These are phyloP conservation scores for Cichlasoma orientale DNA, from an alignment of 2,797 vertebrate species.

Conservation along the genomic window DNA sequence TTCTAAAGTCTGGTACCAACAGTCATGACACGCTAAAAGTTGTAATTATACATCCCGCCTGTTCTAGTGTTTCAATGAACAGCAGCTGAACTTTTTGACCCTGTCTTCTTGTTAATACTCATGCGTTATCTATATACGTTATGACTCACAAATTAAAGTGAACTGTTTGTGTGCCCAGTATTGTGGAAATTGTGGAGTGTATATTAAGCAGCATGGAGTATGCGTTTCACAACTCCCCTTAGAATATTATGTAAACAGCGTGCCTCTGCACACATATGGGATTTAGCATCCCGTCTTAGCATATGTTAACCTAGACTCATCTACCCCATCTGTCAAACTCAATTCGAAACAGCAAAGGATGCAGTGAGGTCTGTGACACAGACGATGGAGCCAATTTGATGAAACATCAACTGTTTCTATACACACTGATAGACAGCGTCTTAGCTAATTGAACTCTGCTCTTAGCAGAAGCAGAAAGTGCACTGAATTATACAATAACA, in stretches of 20 bases:
- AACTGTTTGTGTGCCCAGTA: slow-evolving; percentile 20
- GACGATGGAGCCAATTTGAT: background rate
- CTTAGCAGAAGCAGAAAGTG: background rate
- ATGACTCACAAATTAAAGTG: slow-evolving; percentile 47
- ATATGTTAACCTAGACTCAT: slow-evolving; percentile 49
- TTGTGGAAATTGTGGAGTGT: slow-evolving; percentile 36
- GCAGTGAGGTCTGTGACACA: slow-evolving; percentile 16
- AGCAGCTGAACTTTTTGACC: slow-evolving; percentile 33
- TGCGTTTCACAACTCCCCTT: slow-evolving; percentile 33
- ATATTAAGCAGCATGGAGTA: slow-evolving; percentile 30
- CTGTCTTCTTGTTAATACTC: slow-evolving; percentile 23
- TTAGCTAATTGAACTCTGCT: background rate
- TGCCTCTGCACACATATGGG: slow-evolving; percentile 42
- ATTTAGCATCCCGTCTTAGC: slow-evolving; percentile 52
- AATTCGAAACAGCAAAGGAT: slow-evolving; percentile 16
- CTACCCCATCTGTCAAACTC: slow-evolving; percentile 56
- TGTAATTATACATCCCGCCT: slow-evolving; percentile 1
- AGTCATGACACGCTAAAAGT: slow-evolving; percentile 26
- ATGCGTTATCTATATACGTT: slow-evolving; percentile 46
- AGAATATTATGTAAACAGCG: slow-evolving; percentile 58
- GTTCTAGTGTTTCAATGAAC: background rate
- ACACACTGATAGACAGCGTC: background rate
- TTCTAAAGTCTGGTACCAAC: background rate
- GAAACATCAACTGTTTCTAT: background rate
- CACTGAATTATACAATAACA: background rate